Evolutionary conservation across 2,797 vertebrate genomes (phyloP).

Genomic region (Onychomys torridus): DNA sequence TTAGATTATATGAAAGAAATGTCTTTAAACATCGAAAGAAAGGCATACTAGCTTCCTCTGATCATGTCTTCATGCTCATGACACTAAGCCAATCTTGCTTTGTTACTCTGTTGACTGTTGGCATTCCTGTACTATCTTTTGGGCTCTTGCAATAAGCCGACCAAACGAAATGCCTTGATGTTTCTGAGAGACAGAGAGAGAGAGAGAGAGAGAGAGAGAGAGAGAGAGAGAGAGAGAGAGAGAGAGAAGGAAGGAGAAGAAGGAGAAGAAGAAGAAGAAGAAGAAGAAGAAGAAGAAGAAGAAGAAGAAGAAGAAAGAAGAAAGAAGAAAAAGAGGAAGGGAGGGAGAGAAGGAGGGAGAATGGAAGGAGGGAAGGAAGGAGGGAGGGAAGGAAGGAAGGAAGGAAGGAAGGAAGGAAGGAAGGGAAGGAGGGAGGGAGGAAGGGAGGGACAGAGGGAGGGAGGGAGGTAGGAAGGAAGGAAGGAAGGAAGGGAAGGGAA

Average conservation of each 20-base stretch:
- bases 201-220: neutral
- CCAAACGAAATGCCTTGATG: neutral
- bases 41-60: neutral
- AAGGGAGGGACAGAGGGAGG: too few relatives aligned
- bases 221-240: neutral
- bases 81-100: neutral
- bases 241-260: too few relatives aligned
- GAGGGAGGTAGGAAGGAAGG: too few relatives aligned
- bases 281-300: too few relatives aligned
- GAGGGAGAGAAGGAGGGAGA: too few relatives aligned
- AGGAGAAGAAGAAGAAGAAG: rapidly evolving
- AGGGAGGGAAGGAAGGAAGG: too few relatives aligned
- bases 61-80: neutral
- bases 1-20: neutral
- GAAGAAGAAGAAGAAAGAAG: too few relatives aligned
- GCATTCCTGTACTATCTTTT: neutral
- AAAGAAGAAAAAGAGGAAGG: rapidly evolving
- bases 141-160: neutral
- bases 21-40: neutral
- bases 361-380: too few relatives aligned
- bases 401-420: too few relatives aligned
- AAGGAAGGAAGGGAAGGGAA: too few relatives aligned
- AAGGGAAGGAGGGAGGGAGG: too few relatives aligned
- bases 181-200: neutral
- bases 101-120: neutral